phyloP scores from a whole-genome alignment of 30 jellyfish, hydroid and myxozoan genomes.

The Catostylus mosaicus region DNA sequence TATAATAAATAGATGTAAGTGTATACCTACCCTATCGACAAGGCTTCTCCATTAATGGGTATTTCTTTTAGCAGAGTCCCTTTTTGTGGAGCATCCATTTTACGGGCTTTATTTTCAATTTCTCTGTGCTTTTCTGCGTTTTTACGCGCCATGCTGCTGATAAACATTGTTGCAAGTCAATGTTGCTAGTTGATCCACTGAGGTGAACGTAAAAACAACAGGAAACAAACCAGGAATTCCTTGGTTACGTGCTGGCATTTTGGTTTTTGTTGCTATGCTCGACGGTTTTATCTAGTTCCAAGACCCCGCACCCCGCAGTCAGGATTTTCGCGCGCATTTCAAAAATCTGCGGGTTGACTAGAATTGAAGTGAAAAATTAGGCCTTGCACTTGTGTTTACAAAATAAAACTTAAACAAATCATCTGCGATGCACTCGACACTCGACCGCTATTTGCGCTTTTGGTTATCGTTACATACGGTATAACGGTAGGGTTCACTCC shows the following conservation, averaged over 20 bases:
- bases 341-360: no score
- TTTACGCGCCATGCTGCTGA: slow-evolving; percentile 82
- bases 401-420: no score
- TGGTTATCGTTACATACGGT: no score
- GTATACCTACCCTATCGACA: slow-evolving; percentile 25
- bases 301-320: background rate
- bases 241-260: background rate
- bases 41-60: slow-evolving; percentile 45
- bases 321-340: background rate
- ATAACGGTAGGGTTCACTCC: no score
- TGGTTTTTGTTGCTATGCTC: background rate
- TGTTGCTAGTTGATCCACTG: background rate
- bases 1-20: background rate
- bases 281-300: background rate
- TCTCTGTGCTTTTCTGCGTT: slow-evolving; percentile 30
- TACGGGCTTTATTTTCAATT: slow-evolving; percentile 4
- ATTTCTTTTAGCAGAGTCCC: background rate
- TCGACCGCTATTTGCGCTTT: no score
- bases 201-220: background rate
- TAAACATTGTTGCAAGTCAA: slow-evolving; percentile 37
- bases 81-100: background rate
- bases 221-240: background rate
- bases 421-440: no score
- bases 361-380: no score
- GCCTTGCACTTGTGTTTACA: no score